Evolutionary conservation across 2,113 vertebrate species (phyloP), one percentile per base, ranked within the genome.

Genomic region (Nothocercus nigrocapillus): DNA sequence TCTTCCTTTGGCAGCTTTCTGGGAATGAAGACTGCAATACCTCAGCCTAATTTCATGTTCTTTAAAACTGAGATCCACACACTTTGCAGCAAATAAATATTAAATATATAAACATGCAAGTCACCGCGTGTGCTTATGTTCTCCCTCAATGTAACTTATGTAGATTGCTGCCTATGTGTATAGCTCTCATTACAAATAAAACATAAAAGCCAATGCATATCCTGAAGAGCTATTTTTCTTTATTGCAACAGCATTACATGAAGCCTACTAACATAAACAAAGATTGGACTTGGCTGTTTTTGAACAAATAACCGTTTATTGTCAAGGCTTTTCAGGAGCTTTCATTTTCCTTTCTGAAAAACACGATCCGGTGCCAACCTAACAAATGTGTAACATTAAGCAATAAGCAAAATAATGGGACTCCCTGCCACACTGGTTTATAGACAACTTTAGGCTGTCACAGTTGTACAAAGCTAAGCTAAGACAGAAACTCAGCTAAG

Each of bases 221-320:
- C 61, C 89, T 85, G 56, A 85, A 74, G 63, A 94, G 81, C 95
- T 76, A 59, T 94, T 88, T 96, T 97, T 94, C 95, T 96, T 93
- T 96, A 97, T 93, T 95, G 95, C 96, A 93, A 84, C 75, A 82
- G 53, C 49, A 94, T 82, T 95, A 97, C 76, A 92, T 10, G 70
- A 89, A 72, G 68, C 76, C 87, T 90, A 90, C 95, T 89, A 95
- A 95, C 91, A 91, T 84, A 93, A 94, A 95, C 92, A 95, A 95
- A 97, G 95, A 96, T 97, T 94, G 94, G 95, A 89, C 90, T 95
- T 12, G 82, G 94, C 90, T 93, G 67, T 47, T 96, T 91, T 82
- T 86, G 81, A 96, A 79, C 91, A 97, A 97, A 97, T 95, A 97
- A 89, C 90, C 79, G 90, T 96, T 97, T 97, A 94, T 89, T 93